Evolutionary conservation across 2,113 vertebrate genomes (phyloP).

Genomic region (Ictalurus punctatus): DNA sequence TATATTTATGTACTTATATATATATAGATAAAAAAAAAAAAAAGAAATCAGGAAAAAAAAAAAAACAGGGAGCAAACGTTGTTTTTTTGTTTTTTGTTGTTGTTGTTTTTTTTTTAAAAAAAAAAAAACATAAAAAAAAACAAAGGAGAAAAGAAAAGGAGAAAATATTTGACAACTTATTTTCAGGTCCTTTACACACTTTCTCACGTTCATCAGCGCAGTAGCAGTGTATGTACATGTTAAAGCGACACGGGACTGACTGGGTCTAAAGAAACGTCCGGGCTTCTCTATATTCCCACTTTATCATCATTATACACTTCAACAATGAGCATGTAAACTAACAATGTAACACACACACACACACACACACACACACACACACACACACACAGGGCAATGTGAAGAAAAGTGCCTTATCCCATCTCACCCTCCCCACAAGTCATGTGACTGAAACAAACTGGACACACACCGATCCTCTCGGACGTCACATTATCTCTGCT

Average conservation of each 20-base stretch:
- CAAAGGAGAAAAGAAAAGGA: conserved; percentile 83
- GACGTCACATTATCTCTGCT: conserved; percentile 86
- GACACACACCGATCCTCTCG: conserved; percentile 86
- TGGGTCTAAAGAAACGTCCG: conserved; percentile 38
- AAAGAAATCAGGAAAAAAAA: conserved; percentile 78
- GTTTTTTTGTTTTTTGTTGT: too few species aligned
- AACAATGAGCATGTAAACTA: conserved; percentile 2
- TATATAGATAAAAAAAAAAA: conserved; percentile 61
- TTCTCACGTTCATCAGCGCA: conserved; percentile 9
- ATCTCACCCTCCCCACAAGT: conserved; percentile 46
- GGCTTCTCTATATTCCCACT: conserved; percentile 23
- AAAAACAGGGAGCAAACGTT: conserved; percentile 78
- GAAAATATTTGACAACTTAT: conserved; percentile 55
- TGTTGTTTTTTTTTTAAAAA: not conserved
- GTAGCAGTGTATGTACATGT: conserved; percentile 50
- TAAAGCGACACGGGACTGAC: conserved; percentile 52
- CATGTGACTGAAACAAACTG: conserved; percentile 71
- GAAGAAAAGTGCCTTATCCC: conserved; percentile 6
- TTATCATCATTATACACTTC: conserved; percentile 19
- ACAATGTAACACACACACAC: not conserved
- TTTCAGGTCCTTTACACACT: conserved; percentile 61
- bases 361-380: conserved; percentile 21
- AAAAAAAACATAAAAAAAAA: conserved; percentile 80
- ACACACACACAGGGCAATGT: conserved; percentile 38
- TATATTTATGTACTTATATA: conserved; percentile 66